Evolutionary conservation across 1,140 invertebrate species (phyloP), one percentile per base, ranked within the genome.

Genomic region (Linepithema humile): DNA sequence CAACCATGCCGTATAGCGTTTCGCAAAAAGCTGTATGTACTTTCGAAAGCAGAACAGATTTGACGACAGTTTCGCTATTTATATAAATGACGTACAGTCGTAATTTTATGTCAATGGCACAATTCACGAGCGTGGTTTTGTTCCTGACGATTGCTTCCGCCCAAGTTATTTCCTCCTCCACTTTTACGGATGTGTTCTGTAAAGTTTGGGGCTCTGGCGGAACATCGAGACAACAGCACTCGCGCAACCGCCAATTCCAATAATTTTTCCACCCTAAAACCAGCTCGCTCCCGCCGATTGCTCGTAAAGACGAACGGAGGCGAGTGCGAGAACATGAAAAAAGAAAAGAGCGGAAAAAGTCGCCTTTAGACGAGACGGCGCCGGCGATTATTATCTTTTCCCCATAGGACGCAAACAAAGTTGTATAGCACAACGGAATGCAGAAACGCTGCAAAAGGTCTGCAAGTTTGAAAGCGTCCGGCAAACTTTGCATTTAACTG

Each of bases 361-460:
- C 15, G 17, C 3, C 29, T 57, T 83, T 85, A 64, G 59, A 73
- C 67, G 29, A 73, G 43, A 83, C 67, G 83, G 78, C 83, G 80
- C 59, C 83, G 48, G 29, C 29, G 23, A n/a, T 55, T 77, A 77
- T 77, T 77, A 77, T 50, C 74, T 40, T 53, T 65, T 53, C 3
- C 60, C 60, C 60, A 35, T 65, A 77, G 26, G 43, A 65, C n/a
- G n/a, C 74, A 77, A 77, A 65, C 74, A n/a, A 77, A 77, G 74
- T 65, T 65, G 70, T 59, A 35, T 23, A 32, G 45, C 60, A 29
- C 29, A 65, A 77, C 29, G 43, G 32, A n/a, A n/a, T 65, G 29
- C 43, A 65, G 59, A 65, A 77, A 50, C 43, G 45, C 29, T 50
- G 62, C 65, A 77, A 65, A 20, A 77, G 32, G 32, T n/a, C n/a